Percentiles rank a stretch among this genome's conserved stretches.
Conservation (phyloP, 2,113 vertebrate species). For the Fulmarus glacialis region DNA sequence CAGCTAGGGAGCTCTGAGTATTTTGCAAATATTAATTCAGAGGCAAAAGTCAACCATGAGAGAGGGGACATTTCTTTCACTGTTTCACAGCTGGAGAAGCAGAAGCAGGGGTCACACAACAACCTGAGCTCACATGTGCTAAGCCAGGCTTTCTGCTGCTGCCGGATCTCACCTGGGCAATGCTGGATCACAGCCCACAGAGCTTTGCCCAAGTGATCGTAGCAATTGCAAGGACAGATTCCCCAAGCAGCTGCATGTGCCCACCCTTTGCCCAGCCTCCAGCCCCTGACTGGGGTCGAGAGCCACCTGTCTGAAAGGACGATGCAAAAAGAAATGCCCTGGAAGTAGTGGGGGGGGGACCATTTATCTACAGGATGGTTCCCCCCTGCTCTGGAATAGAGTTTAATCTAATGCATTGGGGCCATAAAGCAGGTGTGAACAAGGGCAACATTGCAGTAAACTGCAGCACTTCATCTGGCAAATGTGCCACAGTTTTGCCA, state of each 20-base stretch:
- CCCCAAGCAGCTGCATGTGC: neutral
- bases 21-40: neutral
- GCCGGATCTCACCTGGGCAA: neutral
- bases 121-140: neutral
- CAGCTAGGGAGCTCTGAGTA: neutral
- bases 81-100: neutral
- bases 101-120: neutral
- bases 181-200: neutral
- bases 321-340: neutral
- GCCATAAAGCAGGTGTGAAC: neutral
- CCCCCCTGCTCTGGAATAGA: neutral
- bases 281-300: fast-evolving
- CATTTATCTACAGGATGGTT: neutral
- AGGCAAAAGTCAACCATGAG: neutral
- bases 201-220: fast-evolving
- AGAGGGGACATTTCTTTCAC: neutral
- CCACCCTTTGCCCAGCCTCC: neutral
- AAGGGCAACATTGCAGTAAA: neutral
- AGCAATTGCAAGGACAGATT: neutral
- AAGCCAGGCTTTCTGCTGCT: neutral
- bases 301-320: neutral
- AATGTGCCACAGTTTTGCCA: neutral
- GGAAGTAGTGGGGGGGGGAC: fast-evolving
- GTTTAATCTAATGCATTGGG: neutral
- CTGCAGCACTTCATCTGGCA: neutral